Evolutionary conservation across 2,888 invertebrate genomes (phyloP).

Genomic region (Dexiosoma caninum): DNA sequence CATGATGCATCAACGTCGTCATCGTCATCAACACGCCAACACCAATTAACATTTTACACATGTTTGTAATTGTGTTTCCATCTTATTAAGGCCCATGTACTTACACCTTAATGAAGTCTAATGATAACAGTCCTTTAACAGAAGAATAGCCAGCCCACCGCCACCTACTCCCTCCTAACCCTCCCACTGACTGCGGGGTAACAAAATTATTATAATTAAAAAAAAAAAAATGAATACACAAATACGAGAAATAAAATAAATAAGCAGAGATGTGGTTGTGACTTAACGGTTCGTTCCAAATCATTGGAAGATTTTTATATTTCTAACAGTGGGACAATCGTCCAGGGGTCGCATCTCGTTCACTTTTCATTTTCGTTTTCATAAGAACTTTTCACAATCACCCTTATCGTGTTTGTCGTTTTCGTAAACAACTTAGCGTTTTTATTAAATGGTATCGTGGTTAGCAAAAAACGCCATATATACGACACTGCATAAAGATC

Average conservation of each 20-base stretch:
- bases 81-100: slow-evolving; percentile 31
- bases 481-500: too few relatives aligned
- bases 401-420: background rate
- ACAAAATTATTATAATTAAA: slow-evolving; percentile 9
- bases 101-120: slow-evolving; percentile 60
- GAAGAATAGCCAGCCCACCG: slow-evolving; percentile 21
- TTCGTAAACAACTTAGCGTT: too few relatives aligned
- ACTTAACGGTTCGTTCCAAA: slow-evolving; percentile 40
- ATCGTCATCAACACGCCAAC: slow-evolving; percentile 32
- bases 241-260: slow-evolving; percentile 13
- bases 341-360: background rate
- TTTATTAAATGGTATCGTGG: too few relatives aligned
- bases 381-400: too few relatives aligned
- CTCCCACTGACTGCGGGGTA: background rate
- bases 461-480: too few relatives aligned
- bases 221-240: slow-evolving; percentile 5
- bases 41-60: slow-evolving; percentile 56
- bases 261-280: slow-evolving; percentile 31
- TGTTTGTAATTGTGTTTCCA: slow-evolving; percentile 33
- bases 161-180: too few relatives aligned
- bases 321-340: background rate
- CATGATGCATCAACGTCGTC: slow-evolving; percentile 14
- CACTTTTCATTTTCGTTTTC: too few relatives aligned
- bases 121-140: slow-evolving; percentile 59
- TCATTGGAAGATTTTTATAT: slow-evolving; percentile 18